Conservation (phyloP, 2,113 vertebrate genomes). For the Tychaedon coryphoeus region DNA sequence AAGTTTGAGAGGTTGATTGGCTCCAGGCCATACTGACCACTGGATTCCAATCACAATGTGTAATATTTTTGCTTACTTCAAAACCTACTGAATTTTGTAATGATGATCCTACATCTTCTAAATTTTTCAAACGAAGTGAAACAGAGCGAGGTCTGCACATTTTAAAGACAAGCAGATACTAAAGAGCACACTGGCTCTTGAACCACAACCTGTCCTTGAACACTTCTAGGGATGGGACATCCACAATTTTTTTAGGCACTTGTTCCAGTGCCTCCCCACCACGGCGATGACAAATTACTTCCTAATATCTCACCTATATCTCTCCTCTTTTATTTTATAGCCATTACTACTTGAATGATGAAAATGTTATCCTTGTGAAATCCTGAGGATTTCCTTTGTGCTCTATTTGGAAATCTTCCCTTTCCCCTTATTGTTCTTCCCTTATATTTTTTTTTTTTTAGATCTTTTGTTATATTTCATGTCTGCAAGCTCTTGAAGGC, state of each 20-base stretch:
- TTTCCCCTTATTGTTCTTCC: neutral
- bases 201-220: neutral
- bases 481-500: neutral
- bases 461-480: neutral
- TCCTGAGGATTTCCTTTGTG: neutral
- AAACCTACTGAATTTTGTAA: neutral
- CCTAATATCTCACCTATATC: neutral
- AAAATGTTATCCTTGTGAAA: neutral
- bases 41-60: neutral
- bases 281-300: neutral
- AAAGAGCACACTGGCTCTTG: neutral
- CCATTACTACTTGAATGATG: neutral
- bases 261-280: neutral
- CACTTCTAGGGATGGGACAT: neutral
- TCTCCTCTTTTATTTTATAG: neutral
- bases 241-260: neutral
- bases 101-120: neutral
- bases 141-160: neutral
- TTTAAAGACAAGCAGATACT: neutral
- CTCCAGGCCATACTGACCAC: neutral
- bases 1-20: neutral
- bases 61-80: neutral
- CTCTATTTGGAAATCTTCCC: neutral
- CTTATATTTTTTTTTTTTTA: neutral
- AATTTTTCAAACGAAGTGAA: neutral